Evolutionary conservation across 2,113 vertebrate genomes (phyloP).

Genomic region (Melanerpes formicivorus): DNA sequence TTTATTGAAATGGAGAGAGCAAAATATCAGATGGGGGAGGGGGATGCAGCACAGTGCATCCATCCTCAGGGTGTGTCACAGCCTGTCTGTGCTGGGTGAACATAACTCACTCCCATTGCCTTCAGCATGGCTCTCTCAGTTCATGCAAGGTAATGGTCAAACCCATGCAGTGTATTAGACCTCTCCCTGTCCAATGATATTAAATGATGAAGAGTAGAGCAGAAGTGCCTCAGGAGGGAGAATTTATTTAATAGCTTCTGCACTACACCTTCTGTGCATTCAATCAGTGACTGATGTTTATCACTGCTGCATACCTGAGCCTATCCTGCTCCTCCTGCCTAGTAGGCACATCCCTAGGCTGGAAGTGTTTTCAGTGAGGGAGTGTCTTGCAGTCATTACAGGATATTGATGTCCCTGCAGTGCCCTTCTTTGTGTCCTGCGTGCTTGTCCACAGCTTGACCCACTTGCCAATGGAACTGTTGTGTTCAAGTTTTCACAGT

Average conservation of each 20-base stretch:
- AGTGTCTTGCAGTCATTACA: neutral
- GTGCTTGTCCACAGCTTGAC: neutral
- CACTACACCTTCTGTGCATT: neutral
- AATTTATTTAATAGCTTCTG: neutral
- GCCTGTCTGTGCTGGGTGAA: fast-evolving
- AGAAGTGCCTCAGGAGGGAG: neutral
- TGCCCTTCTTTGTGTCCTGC: neutral
- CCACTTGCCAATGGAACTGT: neutral
- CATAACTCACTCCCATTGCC: neutral
- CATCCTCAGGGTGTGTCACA: neutral
- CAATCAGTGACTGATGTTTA: neutral
- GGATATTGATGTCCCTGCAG: neutral
- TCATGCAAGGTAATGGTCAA: neutral
- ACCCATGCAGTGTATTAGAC: neutral
- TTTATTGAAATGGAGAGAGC: neutral
- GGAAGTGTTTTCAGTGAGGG: neutral
- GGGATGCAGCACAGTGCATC: fast-evolving
- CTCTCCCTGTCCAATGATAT: neutral
- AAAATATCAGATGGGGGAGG: neutral
- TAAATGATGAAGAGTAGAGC: neutral
- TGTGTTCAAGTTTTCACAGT: too few species aligned
- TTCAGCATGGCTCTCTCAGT: neutral
- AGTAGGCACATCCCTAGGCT: neutral
- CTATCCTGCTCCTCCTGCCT: neutral
- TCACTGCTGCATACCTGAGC: neutral